phyloP scores from a whole-genome alignment of 2,797 vertebrate species.

The Gadopsis bispinosus region DNA sequence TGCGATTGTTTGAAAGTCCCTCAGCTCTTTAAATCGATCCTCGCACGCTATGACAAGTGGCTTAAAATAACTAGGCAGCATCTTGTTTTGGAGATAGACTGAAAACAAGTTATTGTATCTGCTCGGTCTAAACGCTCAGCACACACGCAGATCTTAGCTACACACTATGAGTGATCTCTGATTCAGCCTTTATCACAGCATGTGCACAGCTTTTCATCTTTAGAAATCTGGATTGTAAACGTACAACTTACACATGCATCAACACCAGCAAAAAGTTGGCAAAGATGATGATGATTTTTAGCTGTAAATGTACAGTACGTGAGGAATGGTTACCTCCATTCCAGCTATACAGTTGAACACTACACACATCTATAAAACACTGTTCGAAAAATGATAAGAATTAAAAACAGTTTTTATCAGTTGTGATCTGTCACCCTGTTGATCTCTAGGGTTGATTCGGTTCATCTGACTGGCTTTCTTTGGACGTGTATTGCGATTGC shows the following conservation, averaged over 20 bases:
- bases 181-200: conserved; percentile 7
- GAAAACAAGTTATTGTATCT: conserved; percentile 6
- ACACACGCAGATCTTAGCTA: background rate
- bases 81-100: conserved; percentile 23
- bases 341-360: background rate
- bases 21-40: conserved; percentile 26
- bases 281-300: background rate
- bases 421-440: conserved; percentile 97
- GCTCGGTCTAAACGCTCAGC: background rate
- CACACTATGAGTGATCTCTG: conserved; percentile 1
- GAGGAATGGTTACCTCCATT: background rate
- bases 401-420: background rate
- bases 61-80: conserved; percentile 7
- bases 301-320: background rate
- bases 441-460: conserved; percentile 99
- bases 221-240: background rate
- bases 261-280: background rate
- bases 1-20: conserved; percentile 23
- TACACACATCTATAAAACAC: background rate
- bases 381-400: background rate
- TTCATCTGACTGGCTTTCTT: conserved; percentile 94
- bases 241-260: background rate
- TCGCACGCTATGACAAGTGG: conserved; percentile 13
- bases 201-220: background rate
- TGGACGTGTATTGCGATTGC: background rate